A percentile compares a stretch with the other conserved stretches of the same genome.
phyloP scores from a whole-genome alignment of 2,888 invertebrate species.

The Callyntrura sp. region DNA sequence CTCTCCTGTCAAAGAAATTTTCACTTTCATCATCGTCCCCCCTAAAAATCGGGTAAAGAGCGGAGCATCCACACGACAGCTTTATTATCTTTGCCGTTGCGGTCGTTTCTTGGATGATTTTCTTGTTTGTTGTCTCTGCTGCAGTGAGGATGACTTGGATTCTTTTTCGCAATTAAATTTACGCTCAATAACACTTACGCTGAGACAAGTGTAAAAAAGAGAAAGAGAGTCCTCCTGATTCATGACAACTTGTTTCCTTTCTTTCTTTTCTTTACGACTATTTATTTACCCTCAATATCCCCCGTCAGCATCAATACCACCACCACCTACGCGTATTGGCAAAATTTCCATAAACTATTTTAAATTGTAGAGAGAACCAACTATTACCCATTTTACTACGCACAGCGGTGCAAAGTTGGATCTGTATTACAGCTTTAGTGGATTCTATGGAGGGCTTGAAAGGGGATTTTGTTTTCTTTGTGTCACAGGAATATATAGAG shows the following conservation, averaged over 20 bases:
- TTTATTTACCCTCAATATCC: constrained; percentile 17
- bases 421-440: too few species aligned
- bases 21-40: neutral
- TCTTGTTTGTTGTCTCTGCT: neutral
- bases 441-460: too few species aligned
- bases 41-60: neutral
- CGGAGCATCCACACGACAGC: too few species aligned
- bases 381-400: too few species aligned
- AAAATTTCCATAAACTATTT: neutral
- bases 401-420: too few species aligned
- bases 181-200: too few species aligned
- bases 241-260: neutral
- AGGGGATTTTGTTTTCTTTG: too few species aligned
- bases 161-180: too few species aligned
- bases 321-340: constrained; percentile 5
- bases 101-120: neutral
- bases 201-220: too few species aligned
- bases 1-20: neutral
- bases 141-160: neutral
- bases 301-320: neutral
- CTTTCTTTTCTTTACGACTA: constrained; percentile 9
- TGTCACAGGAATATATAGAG: too few species aligned
- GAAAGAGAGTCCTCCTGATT: neutral
- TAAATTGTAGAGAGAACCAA: too few species aligned
- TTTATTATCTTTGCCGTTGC: neutral